Evolutionary conservation across 2,113 vertebrate species (phyloP).

Genomic region (Hemicordylus capensis): DNA sequence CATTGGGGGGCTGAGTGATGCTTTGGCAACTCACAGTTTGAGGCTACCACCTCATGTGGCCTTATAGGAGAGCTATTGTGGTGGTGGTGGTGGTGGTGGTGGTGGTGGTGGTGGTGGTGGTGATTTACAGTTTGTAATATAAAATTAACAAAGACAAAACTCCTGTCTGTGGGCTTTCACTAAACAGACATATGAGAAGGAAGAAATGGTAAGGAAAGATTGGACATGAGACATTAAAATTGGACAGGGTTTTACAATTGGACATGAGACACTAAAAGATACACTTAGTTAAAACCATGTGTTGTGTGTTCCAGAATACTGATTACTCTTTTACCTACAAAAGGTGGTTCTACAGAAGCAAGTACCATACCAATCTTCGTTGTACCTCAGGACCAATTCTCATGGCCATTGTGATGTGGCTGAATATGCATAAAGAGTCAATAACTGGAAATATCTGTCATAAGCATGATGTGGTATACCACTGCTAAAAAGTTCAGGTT

Average conservation of each 20-base stretch:
- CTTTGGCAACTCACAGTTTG: too few relatives aligned
- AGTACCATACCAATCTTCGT: neutral
- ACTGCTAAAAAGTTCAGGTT: neutral
- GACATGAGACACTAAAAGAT: neutral
- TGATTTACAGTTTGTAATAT: too few relatives aligned
- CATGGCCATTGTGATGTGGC: neutral
- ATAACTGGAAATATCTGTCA: neutral
- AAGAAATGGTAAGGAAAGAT: neutral
- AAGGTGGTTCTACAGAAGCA: neutral
- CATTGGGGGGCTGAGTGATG: too few relatives aligned
- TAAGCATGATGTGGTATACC: neutral
- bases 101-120: too few relatives aligned
- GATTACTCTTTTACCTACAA: neutral
- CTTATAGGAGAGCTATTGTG: too few relatives aligned
- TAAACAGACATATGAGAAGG: neutral
- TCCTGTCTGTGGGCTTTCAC: too few relatives aligned
- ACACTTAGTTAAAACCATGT: neutral
- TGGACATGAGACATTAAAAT: too few relatives aligned
- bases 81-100: too few relatives aligned
- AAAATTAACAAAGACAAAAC: too few relatives aligned
- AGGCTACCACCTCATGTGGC: too few relatives aligned
- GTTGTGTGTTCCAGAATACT: neutral
- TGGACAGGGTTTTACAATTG: too few relatives aligned
- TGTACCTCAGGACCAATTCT: neutral
- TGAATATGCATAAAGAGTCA: neutral